Conservation (phyloP, 2,113 vertebrate species). For the Gobiocypris rarus region DNA sequence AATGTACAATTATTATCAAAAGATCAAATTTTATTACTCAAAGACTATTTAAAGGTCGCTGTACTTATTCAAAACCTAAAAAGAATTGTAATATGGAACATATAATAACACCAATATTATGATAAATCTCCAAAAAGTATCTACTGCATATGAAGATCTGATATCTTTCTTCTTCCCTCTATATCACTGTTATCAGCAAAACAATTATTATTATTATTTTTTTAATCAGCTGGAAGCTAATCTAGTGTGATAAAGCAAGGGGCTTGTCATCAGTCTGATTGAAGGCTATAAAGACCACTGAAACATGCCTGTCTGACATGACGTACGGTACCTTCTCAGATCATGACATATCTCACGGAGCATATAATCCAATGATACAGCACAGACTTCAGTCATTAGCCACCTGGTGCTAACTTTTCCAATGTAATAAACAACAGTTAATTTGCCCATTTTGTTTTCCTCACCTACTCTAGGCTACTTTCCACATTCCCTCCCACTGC, state of each 20-base stretch:
- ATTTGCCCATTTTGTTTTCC: constrained; percentile 9
- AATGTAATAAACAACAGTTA: constrained; percentile 18
- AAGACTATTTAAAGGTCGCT: not conserved
- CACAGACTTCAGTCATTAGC: constrained; percentile 37
- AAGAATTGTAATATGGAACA: not conserved
- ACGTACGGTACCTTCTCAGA: too few species aligned
- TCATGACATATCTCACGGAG: not conserved
- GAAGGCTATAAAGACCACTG: constrained; percentile 14
- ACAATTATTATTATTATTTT: not conserved
- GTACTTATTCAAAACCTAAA: not conserved
- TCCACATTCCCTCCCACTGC: constrained; percentile 12
- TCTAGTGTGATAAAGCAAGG: not conserved
- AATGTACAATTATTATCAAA: not conserved
- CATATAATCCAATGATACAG: constrained; percentile 30
- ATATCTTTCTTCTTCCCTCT: not conserved
- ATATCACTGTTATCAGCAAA: not conserved
- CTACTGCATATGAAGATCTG: not conserved
- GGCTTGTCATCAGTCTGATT: not conserved
- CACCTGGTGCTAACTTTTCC: constrained; percentile 23
- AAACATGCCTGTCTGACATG: not conserved
- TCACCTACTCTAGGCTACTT: not conserved
- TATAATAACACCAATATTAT: not conserved
- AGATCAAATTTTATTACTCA: not conserved
- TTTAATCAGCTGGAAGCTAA: not conserved
- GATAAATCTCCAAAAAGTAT: not conserved